A percentile compares a stretch with the other conserved stretches of the same genome.
These are phyloP conservation scores for Virgularia gustaviana DNA, from an alignment of 92 coral and sea anemone species.

Conservation along the genomic window DNA sequence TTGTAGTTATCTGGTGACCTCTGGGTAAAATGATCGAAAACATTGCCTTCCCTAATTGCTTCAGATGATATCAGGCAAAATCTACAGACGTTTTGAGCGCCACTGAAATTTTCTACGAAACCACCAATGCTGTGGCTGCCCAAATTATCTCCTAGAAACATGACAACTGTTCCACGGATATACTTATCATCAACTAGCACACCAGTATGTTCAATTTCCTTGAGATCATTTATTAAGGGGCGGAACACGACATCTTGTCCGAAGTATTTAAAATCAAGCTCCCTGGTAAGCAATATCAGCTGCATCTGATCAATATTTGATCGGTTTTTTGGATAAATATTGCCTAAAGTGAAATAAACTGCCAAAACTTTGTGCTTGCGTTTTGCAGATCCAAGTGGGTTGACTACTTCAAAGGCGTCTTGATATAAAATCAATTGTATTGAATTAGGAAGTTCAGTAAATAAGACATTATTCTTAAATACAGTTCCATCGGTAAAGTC, in stretches of 20 bases:
- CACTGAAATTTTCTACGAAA: constrained; percentile 13
- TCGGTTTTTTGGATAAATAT: constrained; percentile 12
- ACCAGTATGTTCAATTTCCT: constrained; percentile 5
- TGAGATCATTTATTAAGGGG: constrained; percentile 3
- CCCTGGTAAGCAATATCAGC: constrained; percentile 1
- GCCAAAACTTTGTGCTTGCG: constrained; percentile 49
- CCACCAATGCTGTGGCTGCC: constrained; percentile 21
- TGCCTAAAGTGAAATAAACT: constrained; percentile 36
- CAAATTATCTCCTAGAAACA: constrained; percentile 26
- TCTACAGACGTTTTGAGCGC: constrained; percentile 6
- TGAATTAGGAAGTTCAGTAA: constrained; percentile 14
- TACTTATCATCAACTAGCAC: constrained; percentile 8
- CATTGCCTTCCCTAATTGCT: neutral
- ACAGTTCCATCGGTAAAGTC: constrained; percentile 11
- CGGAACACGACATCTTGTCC: constrained; percentile 20
- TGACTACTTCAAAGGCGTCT: constrained; percentile 42
- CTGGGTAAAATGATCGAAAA: neutral
- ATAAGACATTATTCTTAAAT: neutral
- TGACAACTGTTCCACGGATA: constrained; percentile 9
- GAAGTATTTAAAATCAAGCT: constrained; percentile 6
- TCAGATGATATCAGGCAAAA: constrained; percentile 2
- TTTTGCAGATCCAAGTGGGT: constrained; percentile 57
- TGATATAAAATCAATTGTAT: constrained; percentile 1
- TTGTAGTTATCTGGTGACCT: constrained; percentile 14
- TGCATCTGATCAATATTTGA: constrained; percentile 21